Percentiles rank a stretch among this genome's conserved stretches.
Conservation (phyloP, 2,797 vertebrate species). For the Poecilia picta region DNA sequence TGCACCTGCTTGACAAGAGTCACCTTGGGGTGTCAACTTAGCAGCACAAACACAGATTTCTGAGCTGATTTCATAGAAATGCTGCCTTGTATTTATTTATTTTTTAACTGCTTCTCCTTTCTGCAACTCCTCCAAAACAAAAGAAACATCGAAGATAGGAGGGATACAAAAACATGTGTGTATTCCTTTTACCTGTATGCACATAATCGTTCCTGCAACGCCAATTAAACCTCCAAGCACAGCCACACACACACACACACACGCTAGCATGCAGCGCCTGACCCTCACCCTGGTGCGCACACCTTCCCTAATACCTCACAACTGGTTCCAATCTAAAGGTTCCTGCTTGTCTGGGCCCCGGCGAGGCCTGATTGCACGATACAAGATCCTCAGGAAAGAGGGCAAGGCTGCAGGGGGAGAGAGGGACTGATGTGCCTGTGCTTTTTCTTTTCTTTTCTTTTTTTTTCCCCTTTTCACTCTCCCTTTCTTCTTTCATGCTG, state of each 20-base stretch:
- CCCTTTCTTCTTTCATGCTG: constrained; percentile 49
- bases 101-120: not conserved
- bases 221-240: constrained; percentile 59
- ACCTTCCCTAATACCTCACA: constrained; percentile 82
- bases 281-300: constrained; percentile 72
- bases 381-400: constrained; percentile 75
- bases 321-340: constrained; percentile 89
- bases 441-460: constrained; percentile 30
- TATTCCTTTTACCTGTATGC: constrained; percentile 61
- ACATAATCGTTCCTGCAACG: constrained; percentile 45
- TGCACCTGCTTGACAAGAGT: constrained; percentile 28
- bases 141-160: constrained; percentile 32
- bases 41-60: constrained; percentile 9
- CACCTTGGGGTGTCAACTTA: constrained; percentile 43
- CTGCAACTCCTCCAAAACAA: constrained; percentile 19
- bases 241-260: constrained; percentile 26
- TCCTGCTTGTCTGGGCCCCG: constrained; percentile 85
- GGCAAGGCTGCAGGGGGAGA: constrained; percentile 67
- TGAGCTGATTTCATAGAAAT: not conserved
- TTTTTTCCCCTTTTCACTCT: constrained; percentile 21
- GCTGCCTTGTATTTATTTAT: constrained; percentile 26
- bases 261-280: constrained; percentile 52
- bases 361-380: constrained; percentile 83
- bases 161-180: constrained; percentile 46
- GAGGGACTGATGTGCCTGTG: constrained; percentile 37